A percentile compares a stretch with the other conserved stretches of the same genome.
phyloP scores from a whole-genome alignment of 2,113 vertebrate species.

The Xyliphius kryptos region DNA sequence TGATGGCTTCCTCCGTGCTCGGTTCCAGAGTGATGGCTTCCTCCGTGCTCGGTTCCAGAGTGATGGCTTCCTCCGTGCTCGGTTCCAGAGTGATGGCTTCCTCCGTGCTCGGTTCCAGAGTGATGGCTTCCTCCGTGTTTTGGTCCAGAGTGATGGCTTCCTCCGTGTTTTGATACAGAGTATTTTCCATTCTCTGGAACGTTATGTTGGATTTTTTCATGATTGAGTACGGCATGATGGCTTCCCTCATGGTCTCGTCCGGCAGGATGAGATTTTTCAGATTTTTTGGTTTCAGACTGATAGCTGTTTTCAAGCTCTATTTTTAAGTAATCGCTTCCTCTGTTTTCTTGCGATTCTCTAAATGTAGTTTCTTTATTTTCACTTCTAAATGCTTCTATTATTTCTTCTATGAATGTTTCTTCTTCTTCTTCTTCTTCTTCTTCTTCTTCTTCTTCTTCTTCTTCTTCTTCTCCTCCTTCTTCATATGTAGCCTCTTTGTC shows the following conservation, averaged over 20 bases:
- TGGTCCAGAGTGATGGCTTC: neutral
- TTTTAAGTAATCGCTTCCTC: neutral
- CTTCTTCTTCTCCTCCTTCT: neutral
- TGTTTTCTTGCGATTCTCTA: too few relatives aligned
- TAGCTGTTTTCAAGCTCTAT: slow-evolving; percentile 1
- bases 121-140: neutral
- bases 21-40: neutral
- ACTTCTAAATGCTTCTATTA: neutral
- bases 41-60: neutral
- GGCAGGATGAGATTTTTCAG: too few relatives aligned
- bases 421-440: neutral
- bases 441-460: neutral
- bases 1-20: too few relatives aligned
- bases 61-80: neutral
- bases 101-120: neutral
- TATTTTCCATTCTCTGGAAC: too few relatives aligned
- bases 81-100: neutral
- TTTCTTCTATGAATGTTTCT: neutral
- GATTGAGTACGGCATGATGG: too few relatives aligned
- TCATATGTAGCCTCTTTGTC: too few relatives aligned
- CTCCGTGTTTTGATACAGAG: too few relatives aligned
- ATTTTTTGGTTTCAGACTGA: slow-evolving; percentile 2
- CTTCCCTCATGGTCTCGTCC: too few relatives aligned
- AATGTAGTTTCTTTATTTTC: too few relatives aligned
- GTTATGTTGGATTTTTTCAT: too few relatives aligned